Evolutionary conservation across 2,113 vertebrate genomes (phyloP), one percentile per base, ranked within the genome.

Genomic region (Chaenogobius annularis): DNA sequence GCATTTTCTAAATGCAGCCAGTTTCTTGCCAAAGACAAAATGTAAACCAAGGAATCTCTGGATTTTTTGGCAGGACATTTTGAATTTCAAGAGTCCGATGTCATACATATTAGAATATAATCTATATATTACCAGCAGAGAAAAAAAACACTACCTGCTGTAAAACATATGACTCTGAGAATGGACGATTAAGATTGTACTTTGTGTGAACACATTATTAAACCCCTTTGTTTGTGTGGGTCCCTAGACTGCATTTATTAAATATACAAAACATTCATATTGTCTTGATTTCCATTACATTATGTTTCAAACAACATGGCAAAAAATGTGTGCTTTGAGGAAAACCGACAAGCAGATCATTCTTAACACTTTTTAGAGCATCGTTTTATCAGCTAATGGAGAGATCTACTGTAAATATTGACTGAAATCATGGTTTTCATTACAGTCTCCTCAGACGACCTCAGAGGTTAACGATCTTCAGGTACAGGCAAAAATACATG

Each of bases 161-260:
- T 75, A 74, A 54, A 23, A 56, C 54, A 22, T 56, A 72, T 52
- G 70, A 83, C 77, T 74, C 22, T 75, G 40, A 83, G 70, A 85
- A 77, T 1, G 37, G 37, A 84, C 69, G 65, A 73, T 82, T 84
- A 85, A 86, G 78, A 79, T 74, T 79, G 72, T 47, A 73, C 81
- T 80, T 89, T 79, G 87, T 77, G 47, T 37, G 78, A 84, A 86
- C 81, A 70, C 69, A 73, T 81, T 84, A 78, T 69, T 67, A 17
- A 50, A 79, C 43, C 47, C 67, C 73, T 72, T 79, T 68, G 66
- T 77, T 83, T 86, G 77, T 73, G 62, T 62, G 65, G 80, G 64
- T 80, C 79, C 59, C 72, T 22, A 12, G 54, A 37, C 68, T 83
- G 58, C 81, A 74, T 84, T 84, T 84, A 80, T 74, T 87, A 12